Evolutionary conservation across 2,888 invertebrate species (phyloP).

Genomic region (Lochmaea capreae): DNA sequence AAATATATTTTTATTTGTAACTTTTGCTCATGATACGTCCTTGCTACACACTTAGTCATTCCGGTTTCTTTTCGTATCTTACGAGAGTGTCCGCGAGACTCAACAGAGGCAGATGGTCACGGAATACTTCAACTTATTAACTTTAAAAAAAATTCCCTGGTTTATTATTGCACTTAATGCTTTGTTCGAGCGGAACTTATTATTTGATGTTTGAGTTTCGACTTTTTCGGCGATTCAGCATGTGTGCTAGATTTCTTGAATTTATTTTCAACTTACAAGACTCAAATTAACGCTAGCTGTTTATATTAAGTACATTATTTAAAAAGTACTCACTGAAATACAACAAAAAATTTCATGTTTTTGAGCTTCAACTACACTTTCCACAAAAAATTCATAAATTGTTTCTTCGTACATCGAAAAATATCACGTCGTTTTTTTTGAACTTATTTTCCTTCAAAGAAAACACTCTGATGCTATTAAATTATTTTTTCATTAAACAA

Average conservation of each 20-base stretch:
- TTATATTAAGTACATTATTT: not conserved
- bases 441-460: too few species aligned
- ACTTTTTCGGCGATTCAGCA: conserved; percentile 22
- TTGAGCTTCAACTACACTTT: too few species aligned
- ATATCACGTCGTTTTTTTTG: too few species aligned
- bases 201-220: conserved; percentile 27
- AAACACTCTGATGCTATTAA: too few species aligned
- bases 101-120: conserved; percentile 35
- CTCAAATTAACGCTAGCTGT: not conserved
- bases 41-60: conserved; percentile 30
- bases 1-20: not conserved
- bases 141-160: conserved; percentile 36
- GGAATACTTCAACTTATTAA: conserved; percentile 29
- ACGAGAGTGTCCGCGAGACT: conserved; percentile 29
- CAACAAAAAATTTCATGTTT: too few species aligned
- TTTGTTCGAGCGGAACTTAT: conserved; percentile 36
- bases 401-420: too few species aligned
- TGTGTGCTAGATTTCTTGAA: conserved; percentile 20
- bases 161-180: conserved; percentile 39
- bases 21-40: not conserved
- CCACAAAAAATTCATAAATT: too few species aligned
- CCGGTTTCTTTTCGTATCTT: conserved; percentile 31
- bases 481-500: not conserved
- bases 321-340: not conserved
- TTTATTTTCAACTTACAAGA: conserved; percentile 2